Evolutionary conservation across 2,797 vertebrate species (phyloP).

Genomic region (Pampus argenteus): DNA sequence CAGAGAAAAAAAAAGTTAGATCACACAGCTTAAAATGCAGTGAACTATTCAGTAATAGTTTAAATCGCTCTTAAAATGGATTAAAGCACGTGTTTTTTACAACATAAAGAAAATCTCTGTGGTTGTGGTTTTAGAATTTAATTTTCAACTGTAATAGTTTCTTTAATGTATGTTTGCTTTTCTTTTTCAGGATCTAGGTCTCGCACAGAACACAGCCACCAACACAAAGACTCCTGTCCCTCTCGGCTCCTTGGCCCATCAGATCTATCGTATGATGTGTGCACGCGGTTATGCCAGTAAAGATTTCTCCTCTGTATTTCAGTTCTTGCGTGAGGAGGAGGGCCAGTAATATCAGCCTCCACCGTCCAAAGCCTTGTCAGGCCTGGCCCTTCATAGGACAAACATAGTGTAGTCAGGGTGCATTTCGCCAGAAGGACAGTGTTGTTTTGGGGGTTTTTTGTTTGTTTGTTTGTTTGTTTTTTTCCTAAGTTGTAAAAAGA

Average conservation of each 20-base stretch:
- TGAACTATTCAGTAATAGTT: slow-evolving; percentile 24
- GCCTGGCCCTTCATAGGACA: slow-evolving; percentile 60
- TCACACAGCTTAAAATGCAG: too few species aligned
- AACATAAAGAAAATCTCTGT: slow-evolving; percentile 41
- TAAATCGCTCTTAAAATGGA: slow-evolving; percentile 27
- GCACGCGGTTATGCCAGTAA: slow-evolving; percentile 95
- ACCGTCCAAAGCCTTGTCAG: slow-evolving; percentile 65
- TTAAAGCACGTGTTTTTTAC: slow-evolving; percentile 32
- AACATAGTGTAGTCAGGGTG: slow-evolving; percentile 54
- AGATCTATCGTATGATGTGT: slow-evolving; percentile 98
- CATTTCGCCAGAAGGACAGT: slow-evolving; percentile 53
- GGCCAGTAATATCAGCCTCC: slow-evolving; percentile 69
- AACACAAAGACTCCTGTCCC: slow-evolving; percentile 93
- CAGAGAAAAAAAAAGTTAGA: background rate
- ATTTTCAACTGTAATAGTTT: slow-evolving; percentile 44
- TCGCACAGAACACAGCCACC: slow-evolving; percentile 96
- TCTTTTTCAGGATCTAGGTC: slow-evolving; percentile 90
- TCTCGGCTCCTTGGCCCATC: slow-evolving; percentile 94
- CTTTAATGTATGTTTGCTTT: slow-evolving; percentile 50
- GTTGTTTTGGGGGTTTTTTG: slow-evolving; percentile 5
- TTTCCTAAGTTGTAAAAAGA: slow-evolving; percentile 55
- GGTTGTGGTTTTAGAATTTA: slow-evolving; percentile 54
- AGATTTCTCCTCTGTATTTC: slow-evolving; percentile 98
- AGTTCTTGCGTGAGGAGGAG: slow-evolving; percentile 94
- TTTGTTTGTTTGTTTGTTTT: background rate